Percentiles rank a stretch among this genome's conserved stretches.
Conservation (phyloP, 2,113 vertebrate genomes). For the human region DNA sequence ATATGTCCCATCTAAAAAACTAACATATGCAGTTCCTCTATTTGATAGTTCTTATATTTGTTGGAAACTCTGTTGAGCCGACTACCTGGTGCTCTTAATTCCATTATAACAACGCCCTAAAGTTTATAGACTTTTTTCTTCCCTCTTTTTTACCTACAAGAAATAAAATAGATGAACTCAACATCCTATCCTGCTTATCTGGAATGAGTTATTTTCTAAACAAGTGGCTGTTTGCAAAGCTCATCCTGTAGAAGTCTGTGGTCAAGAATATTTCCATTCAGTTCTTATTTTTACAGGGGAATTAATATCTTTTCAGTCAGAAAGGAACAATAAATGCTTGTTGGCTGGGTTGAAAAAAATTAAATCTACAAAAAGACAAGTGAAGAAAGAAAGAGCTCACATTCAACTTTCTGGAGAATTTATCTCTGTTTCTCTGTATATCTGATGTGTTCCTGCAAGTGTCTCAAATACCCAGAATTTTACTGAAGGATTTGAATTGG, state of each 20-base stretch:
- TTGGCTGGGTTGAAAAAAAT: neutral
- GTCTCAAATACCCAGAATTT: neutral
- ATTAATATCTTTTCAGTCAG: neutral
- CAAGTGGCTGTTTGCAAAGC: neutral
- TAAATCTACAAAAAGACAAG: neutral
- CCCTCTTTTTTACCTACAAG: neutral
- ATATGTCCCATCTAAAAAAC: neutral
- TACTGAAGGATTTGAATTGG: neutral
- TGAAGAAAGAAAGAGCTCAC: neutral
- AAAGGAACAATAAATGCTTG: neutral
- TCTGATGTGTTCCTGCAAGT: neutral
- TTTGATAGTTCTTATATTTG: neutral
- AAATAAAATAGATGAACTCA: neutral
- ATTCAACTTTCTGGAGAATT: neutral
- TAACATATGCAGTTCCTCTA: neutral
- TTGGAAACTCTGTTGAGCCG: neutral
- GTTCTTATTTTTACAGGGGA: neutral
- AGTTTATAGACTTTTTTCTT: neutral
- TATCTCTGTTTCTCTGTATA: neutral
- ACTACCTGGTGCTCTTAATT: neutral
- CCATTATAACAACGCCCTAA: neutral
- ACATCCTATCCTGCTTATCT: neutral
- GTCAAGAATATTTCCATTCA: too few species aligned
- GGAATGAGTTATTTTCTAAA: neutral
- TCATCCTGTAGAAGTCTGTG: neutral